Percentiles rank a stretch among this genome's conserved stretches.
Evolutionary conservation across 1,140 invertebrate genomes (phyloP).

Genomic region (Nixonia krombeini): DNA sequence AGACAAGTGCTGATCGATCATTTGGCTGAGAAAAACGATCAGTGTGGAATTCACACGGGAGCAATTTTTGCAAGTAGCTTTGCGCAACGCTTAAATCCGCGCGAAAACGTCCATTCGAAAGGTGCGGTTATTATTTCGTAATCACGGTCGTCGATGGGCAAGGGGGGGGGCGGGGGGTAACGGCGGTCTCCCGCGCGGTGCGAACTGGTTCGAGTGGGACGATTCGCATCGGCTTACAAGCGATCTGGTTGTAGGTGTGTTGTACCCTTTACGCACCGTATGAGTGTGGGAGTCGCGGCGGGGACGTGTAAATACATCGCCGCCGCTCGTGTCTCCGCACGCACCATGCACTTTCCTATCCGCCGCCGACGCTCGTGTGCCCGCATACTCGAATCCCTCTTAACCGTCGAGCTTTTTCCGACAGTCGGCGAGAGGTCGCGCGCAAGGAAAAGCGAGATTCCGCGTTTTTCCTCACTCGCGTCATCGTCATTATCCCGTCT

Average conservation of each 20-base stretch:
- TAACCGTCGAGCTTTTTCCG: slow-evolving; percentile 30
- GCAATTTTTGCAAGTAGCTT: too few relatives aligned
- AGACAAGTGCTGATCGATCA: too few relatives aligned
- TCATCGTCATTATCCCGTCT: not conserved
- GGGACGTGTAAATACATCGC: slow-evolving; percentile 43
- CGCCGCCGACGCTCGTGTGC: slow-evolving; percentile 23
- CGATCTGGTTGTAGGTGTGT: slow-evolving; percentile 40
- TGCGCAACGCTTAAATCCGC: too few relatives aligned
- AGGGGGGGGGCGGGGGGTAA: not conserved
- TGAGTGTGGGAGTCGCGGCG: slow-evolving; percentile 36
- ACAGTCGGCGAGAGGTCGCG: slow-evolving; percentile 10
- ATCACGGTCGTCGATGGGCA: not conserved
- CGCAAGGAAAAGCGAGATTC: slow-evolving; percentile 13
- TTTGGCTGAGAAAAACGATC: too few relatives aligned
- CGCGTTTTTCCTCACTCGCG: not conserved
- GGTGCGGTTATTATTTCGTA: slow-evolving; percentile 25
- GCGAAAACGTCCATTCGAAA: too few relatives aligned
- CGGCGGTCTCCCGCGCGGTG: slow-evolving; percentile 2
- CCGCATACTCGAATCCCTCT: slow-evolving; percentile 20
- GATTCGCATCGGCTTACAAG: slow-evolving; percentile 48
- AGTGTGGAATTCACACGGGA: too few relatives aligned
- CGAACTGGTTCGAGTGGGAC: slow-evolving; percentile 47
- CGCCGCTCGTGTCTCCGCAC: slow-evolving; percentile 24
- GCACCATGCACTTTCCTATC: slow-evolving; percentile 16
- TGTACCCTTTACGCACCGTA: slow-evolving; percentile 36